Evolutionary conservation across 2,888 invertebrate species (phyloP).

Genomic region (Ornithoptera alexandrae): DNA sequence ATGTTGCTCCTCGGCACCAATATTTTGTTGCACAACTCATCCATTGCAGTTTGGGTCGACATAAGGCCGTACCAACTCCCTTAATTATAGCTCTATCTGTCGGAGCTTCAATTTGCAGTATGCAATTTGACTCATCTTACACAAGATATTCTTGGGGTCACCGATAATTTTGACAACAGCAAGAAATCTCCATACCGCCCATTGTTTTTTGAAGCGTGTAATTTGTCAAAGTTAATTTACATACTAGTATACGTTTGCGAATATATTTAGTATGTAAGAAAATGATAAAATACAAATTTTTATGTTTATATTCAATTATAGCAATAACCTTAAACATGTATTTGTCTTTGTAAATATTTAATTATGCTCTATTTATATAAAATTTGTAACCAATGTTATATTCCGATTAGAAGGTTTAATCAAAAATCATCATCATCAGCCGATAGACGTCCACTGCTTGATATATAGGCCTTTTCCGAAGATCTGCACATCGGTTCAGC

Average conservation of each 20-base stretch:
- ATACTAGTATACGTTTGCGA: background rate
- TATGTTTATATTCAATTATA: too few species aligned
- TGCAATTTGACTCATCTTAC: constrained; percentile 30
- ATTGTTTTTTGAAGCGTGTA: constrained; percentile 20
- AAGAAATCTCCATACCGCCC: constrained; percentile 11
- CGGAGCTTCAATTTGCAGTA: constrained; percentile 22
- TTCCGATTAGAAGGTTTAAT: too few species aligned
- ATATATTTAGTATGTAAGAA: background rate
- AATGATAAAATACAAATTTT: too few species aligned
- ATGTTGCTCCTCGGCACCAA: constrained; percentile 7
- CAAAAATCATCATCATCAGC: too few species aligned
- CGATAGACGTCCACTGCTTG: too few species aligned
- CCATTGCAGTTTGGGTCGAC: constrained; percentile 15
- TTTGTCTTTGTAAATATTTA: too few species aligned
- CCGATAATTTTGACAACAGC: constrained; percentile 25
- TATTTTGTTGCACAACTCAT: constrained; percentile 22
- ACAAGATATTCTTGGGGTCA: constrained; percentile 21
- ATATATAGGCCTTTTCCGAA: too few species aligned
- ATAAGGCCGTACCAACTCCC: constrained; percentile 27
- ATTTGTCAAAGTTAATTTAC: constrained; percentile 17
- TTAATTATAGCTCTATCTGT: constrained; percentile 39
- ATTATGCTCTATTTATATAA: too few species aligned
- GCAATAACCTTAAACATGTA: too few species aligned
- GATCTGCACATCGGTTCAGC: too few species aligned
- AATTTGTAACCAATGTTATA: too few species aligned